phyloP scores from a whole-genome alignment of 2,113 vertebrate species.

The Bombycilla garrulus region DNA sequence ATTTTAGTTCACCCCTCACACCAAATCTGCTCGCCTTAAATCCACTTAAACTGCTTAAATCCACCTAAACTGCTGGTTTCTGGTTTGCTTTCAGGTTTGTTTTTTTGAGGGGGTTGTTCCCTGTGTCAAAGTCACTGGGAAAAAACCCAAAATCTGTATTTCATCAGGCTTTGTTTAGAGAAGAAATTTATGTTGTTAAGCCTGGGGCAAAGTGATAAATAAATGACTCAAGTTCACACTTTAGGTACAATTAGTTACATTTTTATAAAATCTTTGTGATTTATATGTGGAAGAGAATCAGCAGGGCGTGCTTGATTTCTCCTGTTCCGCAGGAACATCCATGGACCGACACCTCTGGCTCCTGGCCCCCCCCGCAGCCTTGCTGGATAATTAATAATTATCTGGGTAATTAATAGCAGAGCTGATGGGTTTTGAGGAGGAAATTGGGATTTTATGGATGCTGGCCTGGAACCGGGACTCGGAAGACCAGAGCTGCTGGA shows the following conservation, averaged over 20 bases:
- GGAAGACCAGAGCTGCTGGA: not conserved
- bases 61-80: constrained; percentile 70
- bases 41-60: constrained; percentile 43
- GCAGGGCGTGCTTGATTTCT: not conserved
- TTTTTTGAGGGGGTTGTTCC: constrained; percentile 58
- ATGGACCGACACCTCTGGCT: fast-evolving
- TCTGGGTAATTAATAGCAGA: not conserved
- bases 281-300: not conserved
- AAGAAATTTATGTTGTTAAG: constrained; percentile 34
- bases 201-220: constrained; percentile 57
- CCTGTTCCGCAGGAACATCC: not conserved
- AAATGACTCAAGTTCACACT: constrained; percentile 4
- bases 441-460: fast-evolving
- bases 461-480: not conserved
- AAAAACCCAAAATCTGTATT: constrained; percentile 23
- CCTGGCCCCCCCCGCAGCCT: fast-evolving
- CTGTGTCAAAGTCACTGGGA: constrained; percentile 63
- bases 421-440: not conserved
- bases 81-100: constrained; percentile 73
- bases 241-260: constrained; percentile 17
- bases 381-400: no score
- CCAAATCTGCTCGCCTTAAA: constrained; percentile 84
- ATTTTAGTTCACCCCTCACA: constrained; percentile 50
- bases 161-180: constrained; percentile 64
- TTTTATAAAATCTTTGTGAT: not conserved